Evolutionary conservation across 2,797 vertebrate genomes (phyloP), one percentile per base, ranked within the genome.

Genomic region (Threskiornis aethiopicus): DNA sequence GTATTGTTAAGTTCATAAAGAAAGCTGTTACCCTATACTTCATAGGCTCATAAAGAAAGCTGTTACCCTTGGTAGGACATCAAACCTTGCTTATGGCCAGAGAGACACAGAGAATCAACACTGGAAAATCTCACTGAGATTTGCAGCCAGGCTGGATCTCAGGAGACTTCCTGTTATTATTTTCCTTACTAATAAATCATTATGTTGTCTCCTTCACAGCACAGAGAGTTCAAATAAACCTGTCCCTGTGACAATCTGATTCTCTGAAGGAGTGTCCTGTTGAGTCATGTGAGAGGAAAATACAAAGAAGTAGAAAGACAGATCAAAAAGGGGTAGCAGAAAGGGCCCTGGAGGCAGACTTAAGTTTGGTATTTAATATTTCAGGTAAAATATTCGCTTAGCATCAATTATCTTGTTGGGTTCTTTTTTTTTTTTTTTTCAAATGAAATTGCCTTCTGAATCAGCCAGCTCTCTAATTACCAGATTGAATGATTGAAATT

Each of bases 381-480:
- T 97, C 94, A 97, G 97, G 95, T 95, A 96, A 96, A 97, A 93
- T 95, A 93, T 78, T 79, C 91, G 95, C 86, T 95, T 91, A 90
- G 66, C 95, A 93, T 95, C 94, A 86, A 88, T 93, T 94, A 95
- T 93, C 88, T 79, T 92, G 77, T 91, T 93, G 90, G 84, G 41
- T 46, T 79, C 72, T 78, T 57, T 87, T 82, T 61, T 64, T 51
- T 25, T 52, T 54, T 54, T 54, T 54, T 54, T 46, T 37, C 78
- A 82, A 94, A 97, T 95, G 94, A 97, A 97, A 95, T 94, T 96
- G 95, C 93, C 85, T 89, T 85, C 80, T 67, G 49, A 85, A 82
- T 96, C 95, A 83, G 61, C 93, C 92, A 92, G 76, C 95, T 96
- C 96, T 96, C 97, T 98, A 97, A 98, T 98, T 97, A 97, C 91